Conservation (phyloP, 2,797 vertebrate genomes). For the Pelochelys cantorii region DNA sequence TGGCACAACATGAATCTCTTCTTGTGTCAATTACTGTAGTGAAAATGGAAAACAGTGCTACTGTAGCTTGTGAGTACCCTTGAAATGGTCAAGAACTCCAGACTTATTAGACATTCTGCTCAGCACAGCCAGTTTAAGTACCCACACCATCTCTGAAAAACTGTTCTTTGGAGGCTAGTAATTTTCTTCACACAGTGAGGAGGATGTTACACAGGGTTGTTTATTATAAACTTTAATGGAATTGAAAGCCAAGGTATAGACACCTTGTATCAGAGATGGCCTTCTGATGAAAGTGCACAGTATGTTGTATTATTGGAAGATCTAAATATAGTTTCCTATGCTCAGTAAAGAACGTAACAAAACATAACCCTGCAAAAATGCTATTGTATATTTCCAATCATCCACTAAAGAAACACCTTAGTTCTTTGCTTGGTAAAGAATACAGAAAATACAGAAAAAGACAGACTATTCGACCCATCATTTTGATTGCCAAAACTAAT, state of each 20-base stretch:
- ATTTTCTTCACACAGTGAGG: slow-evolving; percentile 33
- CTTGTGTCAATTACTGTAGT: slow-evolving; percentile 44
- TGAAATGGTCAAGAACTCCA: slow-evolving; percentile 44
- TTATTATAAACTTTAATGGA: slow-evolving; percentile 43
- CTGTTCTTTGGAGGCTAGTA: slow-evolving; percentile 18
- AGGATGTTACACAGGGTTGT: slow-evolving; percentile 39
- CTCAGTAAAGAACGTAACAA: neutral
- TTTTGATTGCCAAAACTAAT: neutral
- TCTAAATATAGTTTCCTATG: neutral
- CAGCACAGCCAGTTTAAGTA: slow-evolving; percentile 37
- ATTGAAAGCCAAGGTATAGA: slow-evolving; percentile 11
- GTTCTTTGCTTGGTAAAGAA: slow-evolving; percentile 22
- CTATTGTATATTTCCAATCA: neutral
- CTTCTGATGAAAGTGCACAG: neutral
- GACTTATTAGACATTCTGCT: slow-evolving; percentile 18
- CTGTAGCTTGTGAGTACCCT: slow-evolving; percentile 28
- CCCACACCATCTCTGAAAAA: neutral
- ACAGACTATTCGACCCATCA: neutral
- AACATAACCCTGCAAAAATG: neutral
- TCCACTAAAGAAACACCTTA: slow-evolving; percentile 15
- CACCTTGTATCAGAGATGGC: neutral
- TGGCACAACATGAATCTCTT: slow-evolving; percentile 8
- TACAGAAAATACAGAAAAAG: neutral
- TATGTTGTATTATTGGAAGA: neutral
- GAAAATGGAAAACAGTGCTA: slow-evolving; percentile 50